Evolutionary conservation across 2,888 invertebrate genomes (phyloP).

Genomic region (Agriopis aurantiaria): DNA sequence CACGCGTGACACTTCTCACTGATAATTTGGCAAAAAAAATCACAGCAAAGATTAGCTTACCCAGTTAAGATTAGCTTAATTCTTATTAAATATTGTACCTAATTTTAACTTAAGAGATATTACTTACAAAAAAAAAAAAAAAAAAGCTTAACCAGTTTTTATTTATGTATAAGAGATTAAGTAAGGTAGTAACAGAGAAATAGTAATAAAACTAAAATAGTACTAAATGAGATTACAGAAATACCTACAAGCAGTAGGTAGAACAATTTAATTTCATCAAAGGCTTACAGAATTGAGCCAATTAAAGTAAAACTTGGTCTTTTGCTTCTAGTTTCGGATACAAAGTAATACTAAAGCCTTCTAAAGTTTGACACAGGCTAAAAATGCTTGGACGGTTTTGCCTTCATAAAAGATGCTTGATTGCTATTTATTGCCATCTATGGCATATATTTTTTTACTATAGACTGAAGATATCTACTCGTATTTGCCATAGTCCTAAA

Average conservation of each 20-base stretch:
- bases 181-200: too few relatives aligned
- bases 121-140: too few relatives aligned
- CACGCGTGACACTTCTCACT: too few relatives aligned
- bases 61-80: too few relatives aligned
- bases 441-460: too few relatives aligned
- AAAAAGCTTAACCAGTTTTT: background rate
- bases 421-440: too few relatives aligned
- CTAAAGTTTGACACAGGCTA: conserved; percentile 10
- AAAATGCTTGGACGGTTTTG: background rate
- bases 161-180: background rate
- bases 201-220: too few relatives aligned
- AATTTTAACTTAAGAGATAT: too few relatives aligned
- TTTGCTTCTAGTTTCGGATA: conserved; percentile 32
- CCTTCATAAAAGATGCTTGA: background rate
- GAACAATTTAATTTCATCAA: conserved; percentile 28
- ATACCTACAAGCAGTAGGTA: conserved; percentile 6
- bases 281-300: conserved; percentile 18
- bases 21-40: background rate
- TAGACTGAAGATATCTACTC: background rate
- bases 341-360: conserved; percentile 22
- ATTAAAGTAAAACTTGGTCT: conserved; percentile 26
- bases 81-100: too few relatives aligned
- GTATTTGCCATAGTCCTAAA: background rate
- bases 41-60: too few relatives aligned
- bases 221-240: conserved; percentile 18